Evolutionary conservation across 2,113 vertebrate genomes (phyloP), one percentile per base, ranked within the genome.

Genomic region (Tonatia bakeri): DNA sequence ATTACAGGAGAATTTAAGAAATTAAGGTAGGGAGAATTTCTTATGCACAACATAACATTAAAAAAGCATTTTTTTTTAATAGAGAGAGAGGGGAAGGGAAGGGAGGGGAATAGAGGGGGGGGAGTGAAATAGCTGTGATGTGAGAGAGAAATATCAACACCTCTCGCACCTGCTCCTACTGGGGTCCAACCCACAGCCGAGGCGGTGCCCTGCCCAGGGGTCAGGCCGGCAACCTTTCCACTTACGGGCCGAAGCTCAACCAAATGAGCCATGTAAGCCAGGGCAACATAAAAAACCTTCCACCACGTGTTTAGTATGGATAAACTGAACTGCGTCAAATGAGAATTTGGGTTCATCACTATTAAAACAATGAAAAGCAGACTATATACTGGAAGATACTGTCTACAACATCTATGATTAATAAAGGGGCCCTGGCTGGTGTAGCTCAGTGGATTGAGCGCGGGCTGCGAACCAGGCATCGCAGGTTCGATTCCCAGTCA

Each of bases 51-150:
- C 33, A 73, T 81, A 67, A 67, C 7, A n/a, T 17, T 2, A 40
- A 61, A 64, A 75, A 31, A 61, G 8, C 24, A 12, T 31, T 4
- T 64, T 31, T 64, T 61, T 61, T 24, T 12, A 26, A 12, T 13
- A 61, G 56, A 61, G 56, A 61, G 56, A 61, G 24, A 26, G 24
- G 24, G 10, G 56, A 61, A 61, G 24, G 56, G 56, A 61, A 5
- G 59, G 7, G 7, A 1, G 0, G 26, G 28, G 13, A 26, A 1
- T 43, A n/a, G n/a, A n/a, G 7, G 7, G 10, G 1, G 26, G 61
- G 12, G 11, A 14, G 61, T 5, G 2, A 64, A 64, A 64, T 31
- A 64, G 14, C 61, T 13, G 31, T 31, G 28, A 64, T 31, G 61
- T 64, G 61, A 64, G 28, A 64, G 61, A 64, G 61, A 64, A 64